Evolutionary conservation across 2,888 invertebrate genomes (phyloP).

Genomic region (Pheosia gnoma): DNA sequence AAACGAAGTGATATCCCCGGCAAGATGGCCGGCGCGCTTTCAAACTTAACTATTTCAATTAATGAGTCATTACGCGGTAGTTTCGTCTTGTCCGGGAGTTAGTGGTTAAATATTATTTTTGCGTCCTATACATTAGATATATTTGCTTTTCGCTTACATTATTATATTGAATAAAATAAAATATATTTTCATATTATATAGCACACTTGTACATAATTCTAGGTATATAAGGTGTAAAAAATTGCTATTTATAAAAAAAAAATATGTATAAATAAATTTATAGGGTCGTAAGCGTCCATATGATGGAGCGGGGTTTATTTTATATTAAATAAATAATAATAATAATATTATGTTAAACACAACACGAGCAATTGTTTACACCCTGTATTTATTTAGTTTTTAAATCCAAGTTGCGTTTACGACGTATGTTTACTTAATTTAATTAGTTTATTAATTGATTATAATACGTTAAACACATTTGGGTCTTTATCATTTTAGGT

Average conservation of each 20-base stretch:
- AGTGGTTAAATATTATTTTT: conserved; percentile 47
- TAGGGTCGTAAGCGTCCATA: conserved; percentile 47
- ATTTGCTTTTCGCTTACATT: conserved; percentile 53
- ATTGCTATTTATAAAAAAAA: conserved; percentile 53
- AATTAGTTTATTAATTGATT: conserved; percentile 19
- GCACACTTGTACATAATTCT: conserved; percentile 69
- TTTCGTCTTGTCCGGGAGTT: conserved; percentile 34
- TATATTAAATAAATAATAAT: background rate
- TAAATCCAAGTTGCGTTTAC: conserved; percentile 39
- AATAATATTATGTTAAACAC: conserved; percentile 12
- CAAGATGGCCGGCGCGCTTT: conserved; percentile 16
- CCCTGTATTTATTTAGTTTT: conserved; percentile 65
- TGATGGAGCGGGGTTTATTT: conserved; percentile 48
- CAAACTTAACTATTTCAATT: background rate
- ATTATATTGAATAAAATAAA: conserved; percentile 37
- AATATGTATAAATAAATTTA: conserved; percentile 32
- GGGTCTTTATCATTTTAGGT: conserved; percentile 42
- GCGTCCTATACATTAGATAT: conserved; percentile 49
- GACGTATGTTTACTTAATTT: conserved; percentile 55
- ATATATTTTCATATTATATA: conserved; percentile 66
- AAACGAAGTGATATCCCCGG: conserved; percentile 44
- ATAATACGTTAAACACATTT: conserved; percentile 19
- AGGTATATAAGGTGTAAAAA: conserved; percentile 71
- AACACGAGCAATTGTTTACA: conserved; percentile 63
- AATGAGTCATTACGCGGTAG: conserved; percentile 9